Percentiles rank a stretch among this genome's conserved stretches.
These are phyloP conservation scores for Lepidurus arcticus DNA, from an alignment of 1,140 invertebrate species.

Conservation along the genomic window DNA sequence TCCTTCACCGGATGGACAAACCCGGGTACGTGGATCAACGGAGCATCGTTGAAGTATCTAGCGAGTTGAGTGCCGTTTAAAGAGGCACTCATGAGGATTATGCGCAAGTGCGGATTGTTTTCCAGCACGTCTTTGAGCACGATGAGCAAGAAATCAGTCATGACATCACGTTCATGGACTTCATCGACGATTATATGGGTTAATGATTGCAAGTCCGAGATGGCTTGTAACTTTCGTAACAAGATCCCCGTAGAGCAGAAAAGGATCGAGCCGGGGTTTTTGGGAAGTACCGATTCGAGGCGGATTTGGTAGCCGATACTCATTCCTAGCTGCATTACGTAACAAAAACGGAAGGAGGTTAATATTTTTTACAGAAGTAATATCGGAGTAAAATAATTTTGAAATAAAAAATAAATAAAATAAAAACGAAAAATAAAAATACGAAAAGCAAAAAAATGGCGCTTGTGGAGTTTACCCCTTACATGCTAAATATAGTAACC, in stretches of 20 bases:
- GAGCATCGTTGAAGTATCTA: slow-evolving; percentile 59
- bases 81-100: slow-evolving; percentile 84
- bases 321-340: slow-evolving; percentile 35
- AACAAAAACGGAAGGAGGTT: background rate
- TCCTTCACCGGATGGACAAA: slow-evolving; percentile 53
- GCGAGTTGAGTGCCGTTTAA: slow-evolving; percentile 66
- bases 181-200: slow-evolving; percentile 72
- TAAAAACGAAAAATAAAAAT: too few species aligned
- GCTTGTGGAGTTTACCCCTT: too few species aligned
- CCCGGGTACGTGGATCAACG: slow-evolving; percentile 48
- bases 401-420: too few species aligned
- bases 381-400: too few species aligned
- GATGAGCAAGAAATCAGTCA: slow-evolving; percentile 57
- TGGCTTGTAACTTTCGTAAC: slow-evolving; percentile 53
- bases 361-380: too few species aligned
- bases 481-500: too few species aligned
- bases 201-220: slow-evolving; percentile 48
- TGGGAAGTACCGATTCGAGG: slow-evolving; percentile 43
- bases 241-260: slow-evolving; percentile 62
- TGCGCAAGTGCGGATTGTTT: slow-evolving; percentile 50
- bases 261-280: slow-evolving; percentile 51
- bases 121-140: slow-evolving; percentile 50
- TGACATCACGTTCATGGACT: slow-evolving; percentile 64
- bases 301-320: slow-evolving; percentile 39
- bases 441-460: too few species aligned